These are phyloP conservation scores for Atrichornis clamosus DNA, from an alignment of 2,113 vertebrate genomes.

Conservation along the genomic window DNA sequence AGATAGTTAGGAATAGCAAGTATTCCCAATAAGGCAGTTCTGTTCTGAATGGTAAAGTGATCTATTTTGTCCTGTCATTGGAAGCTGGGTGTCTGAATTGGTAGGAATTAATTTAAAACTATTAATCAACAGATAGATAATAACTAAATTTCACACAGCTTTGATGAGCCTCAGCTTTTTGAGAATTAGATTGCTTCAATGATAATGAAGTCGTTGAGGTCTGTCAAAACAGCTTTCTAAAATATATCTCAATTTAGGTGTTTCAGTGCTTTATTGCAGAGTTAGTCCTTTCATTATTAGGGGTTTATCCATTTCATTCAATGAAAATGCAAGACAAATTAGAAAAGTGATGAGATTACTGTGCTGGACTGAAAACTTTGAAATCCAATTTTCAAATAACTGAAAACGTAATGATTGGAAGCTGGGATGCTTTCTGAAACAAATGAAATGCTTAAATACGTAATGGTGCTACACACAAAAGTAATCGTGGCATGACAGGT, in stretches of 20 bases:
- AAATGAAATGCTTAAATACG: not conserved
- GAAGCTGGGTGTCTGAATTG: not conserved
- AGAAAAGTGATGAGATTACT: conserved; percentile 17
- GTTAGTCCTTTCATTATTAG: not conserved
- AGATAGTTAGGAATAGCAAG: not conserved
- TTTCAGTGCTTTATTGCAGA: conserved; percentile 17
- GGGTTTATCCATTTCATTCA: not conserved
- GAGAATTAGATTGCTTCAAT: conserved; percentile 17
- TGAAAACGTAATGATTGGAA: not conserved
- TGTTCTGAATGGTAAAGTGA: not conserved
- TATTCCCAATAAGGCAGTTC: not conserved
- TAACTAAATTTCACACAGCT: not conserved
- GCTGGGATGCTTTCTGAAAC: not conserved
- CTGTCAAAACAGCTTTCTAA: not conserved
- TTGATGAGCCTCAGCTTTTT: conserved; percentile 11
- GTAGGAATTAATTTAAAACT: conserved; percentile 7
- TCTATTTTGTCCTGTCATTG: not conserved
- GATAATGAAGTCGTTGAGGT: conserved; percentile 1
- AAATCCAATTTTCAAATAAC: conserved; percentile 27
- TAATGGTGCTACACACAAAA: not conserved
- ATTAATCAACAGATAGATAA: conserved; percentile 12
- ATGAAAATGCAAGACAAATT: not conserved
- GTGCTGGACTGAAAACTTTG: not conserved
- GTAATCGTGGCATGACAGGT: not conserved
- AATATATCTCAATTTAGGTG: not conserved